phyloP scores from a whole-genome alignment of 2,113 vertebrate species.

The Notarius quadriscutis region DNA sequence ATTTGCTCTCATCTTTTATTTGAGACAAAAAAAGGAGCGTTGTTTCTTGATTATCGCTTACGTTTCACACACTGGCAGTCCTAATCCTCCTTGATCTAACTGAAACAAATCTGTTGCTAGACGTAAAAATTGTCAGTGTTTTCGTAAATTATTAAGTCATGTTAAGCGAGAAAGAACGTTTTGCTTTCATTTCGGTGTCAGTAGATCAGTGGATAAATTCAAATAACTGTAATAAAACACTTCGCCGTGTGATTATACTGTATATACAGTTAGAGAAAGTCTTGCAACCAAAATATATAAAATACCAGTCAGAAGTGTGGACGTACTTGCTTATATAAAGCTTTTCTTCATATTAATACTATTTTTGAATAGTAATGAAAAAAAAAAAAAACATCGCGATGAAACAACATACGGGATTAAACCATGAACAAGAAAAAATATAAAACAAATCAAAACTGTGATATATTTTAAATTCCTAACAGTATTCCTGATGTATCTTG shows the following conservation, averaged over 20 bases:
- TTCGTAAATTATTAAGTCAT: constrained; percentile 19
- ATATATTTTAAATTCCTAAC: neutral
- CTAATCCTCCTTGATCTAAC: neutral
- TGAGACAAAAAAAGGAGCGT: neutral
- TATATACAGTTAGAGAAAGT: neutral
- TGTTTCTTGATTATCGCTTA: neutral
- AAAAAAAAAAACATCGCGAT: neutral
- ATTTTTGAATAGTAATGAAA: neutral
- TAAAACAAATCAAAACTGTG: neutral
- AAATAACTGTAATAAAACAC: neutral
- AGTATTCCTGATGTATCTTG: neutral
- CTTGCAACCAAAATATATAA: constrained; percentile 5
- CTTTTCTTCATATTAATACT: neutral
- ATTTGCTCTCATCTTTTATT: neutral
- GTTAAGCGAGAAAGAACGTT: neutral
- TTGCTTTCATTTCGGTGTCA: neutral
- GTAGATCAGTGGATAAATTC: neutral
- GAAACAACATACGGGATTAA: neutral
- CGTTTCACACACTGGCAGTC: neutral
- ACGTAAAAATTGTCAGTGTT: neutral
- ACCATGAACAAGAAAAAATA: neutral
- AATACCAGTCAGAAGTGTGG: neutral
- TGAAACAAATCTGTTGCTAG: neutral
- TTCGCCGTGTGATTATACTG: neutral
- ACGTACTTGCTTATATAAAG: neutral